Conservation (phyloP, 92 coral and sea anemone species). For the Actinernus sp. region DNA sequence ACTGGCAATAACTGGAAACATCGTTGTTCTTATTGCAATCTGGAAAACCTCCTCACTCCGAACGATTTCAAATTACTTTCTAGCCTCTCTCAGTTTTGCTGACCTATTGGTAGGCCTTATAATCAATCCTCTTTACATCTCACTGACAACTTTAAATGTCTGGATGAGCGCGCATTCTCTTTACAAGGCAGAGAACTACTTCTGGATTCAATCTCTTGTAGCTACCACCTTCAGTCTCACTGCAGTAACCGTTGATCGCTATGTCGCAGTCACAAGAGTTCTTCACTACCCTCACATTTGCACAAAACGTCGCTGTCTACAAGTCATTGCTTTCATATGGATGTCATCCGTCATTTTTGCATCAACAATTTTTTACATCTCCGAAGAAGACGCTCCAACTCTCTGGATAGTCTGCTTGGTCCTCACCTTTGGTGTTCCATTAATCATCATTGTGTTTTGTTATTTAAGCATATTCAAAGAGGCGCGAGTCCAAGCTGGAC, state of each 20-base stretch:
- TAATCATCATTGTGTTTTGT: constrained; percentile 63
- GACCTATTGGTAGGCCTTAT: constrained; percentile 44
- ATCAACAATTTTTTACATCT: constrained; percentile 39
- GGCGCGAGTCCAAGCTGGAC: constrained; percentile 51
- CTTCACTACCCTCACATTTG: constrained; percentile 47
- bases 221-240: constrained; percentile 74
- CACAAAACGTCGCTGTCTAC: constrained; percentile 34
- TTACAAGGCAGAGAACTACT: constrained; percentile 50
- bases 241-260: constrained; percentile 80
- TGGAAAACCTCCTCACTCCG: constrained; percentile 31
- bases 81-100: constrained; percentile 36
- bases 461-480: constrained; percentile 58
- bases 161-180: constrained; percentile 83
- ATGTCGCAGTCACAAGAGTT: constrained; percentile 61
- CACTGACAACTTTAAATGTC: constrained; percentile 16
- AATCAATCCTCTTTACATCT: constrained; percentile 50
- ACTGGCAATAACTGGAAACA: constrained; percentile 37
- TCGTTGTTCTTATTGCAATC: constrained; percentile 24
- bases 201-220: constrained; percentile 82
- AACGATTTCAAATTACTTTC: constrained; percentile 44
- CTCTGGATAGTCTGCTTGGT: constrained; percentile 72
- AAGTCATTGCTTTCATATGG: constrained; percentile 55
- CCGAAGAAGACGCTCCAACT: constrained; percentile 37
- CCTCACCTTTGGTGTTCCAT: constrained; percentile 50
- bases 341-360: constrained; percentile 59